Percentiles rank a stretch among this genome's conserved stretches.
Evolutionary conservation across 2,888 invertebrate species (phyloP).

Genomic region (Mycalesis mineus): DNA sequence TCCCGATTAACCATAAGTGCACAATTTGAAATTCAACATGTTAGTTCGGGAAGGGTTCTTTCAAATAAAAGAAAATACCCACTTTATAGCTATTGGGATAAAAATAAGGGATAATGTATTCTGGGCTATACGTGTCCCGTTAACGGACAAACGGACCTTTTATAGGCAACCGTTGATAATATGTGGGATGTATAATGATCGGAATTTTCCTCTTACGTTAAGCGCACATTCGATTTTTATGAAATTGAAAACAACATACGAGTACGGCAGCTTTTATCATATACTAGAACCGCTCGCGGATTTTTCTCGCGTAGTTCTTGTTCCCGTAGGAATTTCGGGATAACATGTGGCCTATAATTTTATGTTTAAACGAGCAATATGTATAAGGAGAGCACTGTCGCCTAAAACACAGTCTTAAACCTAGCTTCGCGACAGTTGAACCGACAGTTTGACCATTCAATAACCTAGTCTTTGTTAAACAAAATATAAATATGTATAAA

Average conservation of each 20-base stretch:
- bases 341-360: too few relatives aligned
- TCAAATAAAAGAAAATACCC: conserved; percentile 24
- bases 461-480: too few relatives aligned
- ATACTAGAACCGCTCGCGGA: too few relatives aligned
- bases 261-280: background rate
- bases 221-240: background rate
- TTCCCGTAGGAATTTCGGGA: too few relatives aligned
- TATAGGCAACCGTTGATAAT: conserved; percentile 15
- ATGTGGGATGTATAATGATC: conserved; percentile 12
- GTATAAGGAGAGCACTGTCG: too few relatives aligned
- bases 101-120: conserved; percentile 40
- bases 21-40: conserved; percentile 24
- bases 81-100: conserved; percentile 31
- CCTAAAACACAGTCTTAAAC: too few relatives aligned
- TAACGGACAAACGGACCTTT: conserved; percentile 36
- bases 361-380: too few relatives aligned
- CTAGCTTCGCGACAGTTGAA: too few relatives aligned
- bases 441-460: too few relatives aligned
- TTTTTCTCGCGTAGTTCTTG: too few relatives aligned
- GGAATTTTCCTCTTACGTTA: background rate
- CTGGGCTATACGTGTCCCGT: conserved; percentile 32
- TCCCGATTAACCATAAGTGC: conserved; percentile 11
- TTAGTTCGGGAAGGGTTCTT: conserved; percentile 16
- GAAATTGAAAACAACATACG: background rate
- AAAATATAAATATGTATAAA: too few relatives aligned